Conservation (phyloP, 2,797 vertebrate genomes). For the Siniperca obscura region DNA sequence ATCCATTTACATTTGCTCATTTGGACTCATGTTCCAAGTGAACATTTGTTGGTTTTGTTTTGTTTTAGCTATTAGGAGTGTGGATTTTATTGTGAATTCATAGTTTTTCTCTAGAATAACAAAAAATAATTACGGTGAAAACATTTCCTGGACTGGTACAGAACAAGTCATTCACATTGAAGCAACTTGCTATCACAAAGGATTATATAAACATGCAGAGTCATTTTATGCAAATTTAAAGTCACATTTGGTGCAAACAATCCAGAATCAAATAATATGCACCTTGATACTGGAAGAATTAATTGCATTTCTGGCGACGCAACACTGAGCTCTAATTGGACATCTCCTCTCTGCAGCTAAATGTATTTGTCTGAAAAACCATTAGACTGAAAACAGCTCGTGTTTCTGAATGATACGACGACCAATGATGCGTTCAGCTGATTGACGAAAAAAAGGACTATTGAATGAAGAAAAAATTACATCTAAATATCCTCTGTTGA, state of each 20-base stretch:
- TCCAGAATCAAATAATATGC: background rate
- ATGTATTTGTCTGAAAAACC: background rate
- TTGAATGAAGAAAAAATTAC: background rate
- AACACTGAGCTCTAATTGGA: conserved; percentile 19
- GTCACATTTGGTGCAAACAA: background rate
- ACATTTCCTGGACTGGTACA: too few relatives aligned
- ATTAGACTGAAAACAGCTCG: background rate
- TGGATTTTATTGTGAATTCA: too few relatives aligned
- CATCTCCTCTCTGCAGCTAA: background rate
- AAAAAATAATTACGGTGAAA: too few relatives aligned
- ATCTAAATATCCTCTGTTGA: conserved; percentile 23
- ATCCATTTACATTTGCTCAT: too few relatives aligned
- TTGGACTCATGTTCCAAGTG: too few relatives aligned
- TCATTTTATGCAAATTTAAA: conserved; percentile 10
- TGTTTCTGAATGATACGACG: background rate
- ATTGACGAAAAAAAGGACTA: background rate
- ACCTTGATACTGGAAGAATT: background rate
- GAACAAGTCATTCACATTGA: too few relatives aligned
- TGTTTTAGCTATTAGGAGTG: too few relatives aligned
- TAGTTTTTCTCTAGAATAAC: too few relatives aligned
- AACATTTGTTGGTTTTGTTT: too few relatives aligned
- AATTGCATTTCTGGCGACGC: background rate
- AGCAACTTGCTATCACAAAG: background rate
- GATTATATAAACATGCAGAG: background rate
- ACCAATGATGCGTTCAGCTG: background rate